A percentile compares a stretch with the other conserved stretches of the same genome.
phyloP scores from a whole-genome alignment of 1,140 invertebrate genomes.

The Pogonomyrmex barbatus region DNA sequence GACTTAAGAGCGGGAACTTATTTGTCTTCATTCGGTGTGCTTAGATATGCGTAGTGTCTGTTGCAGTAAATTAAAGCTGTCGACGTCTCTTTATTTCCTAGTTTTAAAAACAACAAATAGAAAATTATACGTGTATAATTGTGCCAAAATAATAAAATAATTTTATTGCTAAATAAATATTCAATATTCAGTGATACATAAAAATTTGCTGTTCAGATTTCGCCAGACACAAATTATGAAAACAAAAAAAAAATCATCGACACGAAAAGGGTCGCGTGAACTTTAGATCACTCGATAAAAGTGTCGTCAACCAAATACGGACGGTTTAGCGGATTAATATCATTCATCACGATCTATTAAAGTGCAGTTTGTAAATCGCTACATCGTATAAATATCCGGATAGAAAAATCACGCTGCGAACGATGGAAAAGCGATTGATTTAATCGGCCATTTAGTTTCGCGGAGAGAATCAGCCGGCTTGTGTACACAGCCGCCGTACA shows the following conservation, averaged over 20 bases:
- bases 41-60: slow-evolving; percentile 25
- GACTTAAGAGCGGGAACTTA: slow-evolving; percentile 72
- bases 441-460: slow-evolving; percentile 55
- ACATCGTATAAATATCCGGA: slow-evolving; percentile 32
- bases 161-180: not conserved
- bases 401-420: slow-evolving; percentile 43
- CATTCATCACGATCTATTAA: slow-evolving; percentile 1
- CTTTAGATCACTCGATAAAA: not conserved
- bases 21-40: slow-evolving; percentile 29
- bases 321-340: slow-evolving; percentile 12
- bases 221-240: not conserved
- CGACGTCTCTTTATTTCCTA: not conserved
- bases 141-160: not conserved
- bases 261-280: slow-evolving; percentile 14
- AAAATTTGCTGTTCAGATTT: not conserved
- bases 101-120: not conserved
- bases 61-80: slow-evolving; percentile 8
- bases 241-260: not conserved
- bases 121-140: too few species aligned
- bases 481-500: slow-evolving; percentile 7
- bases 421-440: slow-evolving; percentile 37
- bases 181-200: not conserved
- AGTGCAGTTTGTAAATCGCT: slow-evolving; percentile 10
- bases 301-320: not conserved
- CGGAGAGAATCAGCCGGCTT: slow-evolving; percentile 64